phyloP scores from a whole-genome alignment of 2,888 invertebrate genomes.

The Alcis repandata region DNA sequence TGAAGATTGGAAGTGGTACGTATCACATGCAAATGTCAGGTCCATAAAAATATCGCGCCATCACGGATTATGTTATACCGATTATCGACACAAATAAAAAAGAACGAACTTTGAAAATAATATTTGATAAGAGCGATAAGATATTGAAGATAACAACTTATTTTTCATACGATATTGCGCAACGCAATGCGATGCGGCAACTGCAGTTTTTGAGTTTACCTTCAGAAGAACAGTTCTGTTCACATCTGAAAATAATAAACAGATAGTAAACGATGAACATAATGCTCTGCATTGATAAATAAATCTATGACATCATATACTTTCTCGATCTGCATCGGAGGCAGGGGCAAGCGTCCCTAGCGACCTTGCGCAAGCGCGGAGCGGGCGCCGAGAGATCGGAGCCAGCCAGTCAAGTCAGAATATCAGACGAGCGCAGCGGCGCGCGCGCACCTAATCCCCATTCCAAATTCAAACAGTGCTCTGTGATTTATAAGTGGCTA shows the following conservation, averaged over 20 bases:
- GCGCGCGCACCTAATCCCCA: constrained; percentile 51
- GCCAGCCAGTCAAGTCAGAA: constrained; percentile 49
- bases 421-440: constrained; percentile 49
- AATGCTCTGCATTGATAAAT: constrained; percentile 55
- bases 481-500: constrained; percentile 13
- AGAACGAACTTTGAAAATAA: not conserved
- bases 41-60: not conserved
- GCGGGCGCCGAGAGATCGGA: constrained; percentile 38
- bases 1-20: not conserved
- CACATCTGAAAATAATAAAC: constrained; percentile 2
- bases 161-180: not conserved
- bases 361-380: constrained; percentile 70
- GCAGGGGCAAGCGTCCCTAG: constrained; percentile 66
- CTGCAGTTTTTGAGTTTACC: constrained; percentile 2
- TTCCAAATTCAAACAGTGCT: constrained; percentile 9
- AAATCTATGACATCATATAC: constrained; percentile 62
- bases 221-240: not conserved
- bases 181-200: constrained; percentile 5
- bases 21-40: constrained; percentile 3
- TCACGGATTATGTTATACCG: not conserved
- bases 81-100: not conserved
- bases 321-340: constrained; percentile 66
- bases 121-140: not conserved
- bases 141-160: constrained; percentile 1
- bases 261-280: constrained; percentile 21